These are phyloP conservation scores for Parthenolecanium corni DNA, from an alignment of 2,888 invertebrate genomes.

Conservation along the genomic window DNA sequence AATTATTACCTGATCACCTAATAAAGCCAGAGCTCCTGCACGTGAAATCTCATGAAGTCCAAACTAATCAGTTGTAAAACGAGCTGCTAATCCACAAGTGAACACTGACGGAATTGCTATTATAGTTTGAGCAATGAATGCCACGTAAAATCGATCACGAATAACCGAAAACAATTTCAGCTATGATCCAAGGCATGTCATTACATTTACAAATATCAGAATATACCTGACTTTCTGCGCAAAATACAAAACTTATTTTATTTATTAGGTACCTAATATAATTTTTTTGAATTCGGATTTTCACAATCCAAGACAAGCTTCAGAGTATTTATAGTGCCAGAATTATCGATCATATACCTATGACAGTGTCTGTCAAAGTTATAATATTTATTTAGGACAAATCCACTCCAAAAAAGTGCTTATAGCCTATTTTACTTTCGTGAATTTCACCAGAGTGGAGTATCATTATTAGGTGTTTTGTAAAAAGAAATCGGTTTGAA, in stretches of 20 bases:
- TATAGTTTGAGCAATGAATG: constrained; percentile 79
- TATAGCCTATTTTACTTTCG: too few relatives aligned
- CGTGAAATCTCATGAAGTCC: constrained; percentile 91
- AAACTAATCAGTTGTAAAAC: constrained; percentile 94
- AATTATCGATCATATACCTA: too few relatives aligned
- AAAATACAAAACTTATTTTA: background rate
- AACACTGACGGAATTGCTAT: constrained; percentile 82
- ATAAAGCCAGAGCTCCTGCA: constrained; percentile 94
- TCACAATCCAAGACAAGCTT: too few relatives aligned
- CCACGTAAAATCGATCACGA: constrained; percentile 74
- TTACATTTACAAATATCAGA: constrained; percentile 67
- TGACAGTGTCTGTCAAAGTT: too few relatives aligned
- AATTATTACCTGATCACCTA: constrained; percentile 96
- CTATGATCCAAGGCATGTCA: constrained; percentile 83
- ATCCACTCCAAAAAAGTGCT: too few relatives aligned
- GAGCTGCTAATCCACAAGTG: constrained; percentile 82
- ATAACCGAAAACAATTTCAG: constrained; percentile 77
- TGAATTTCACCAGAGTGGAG: too few relatives aligned
- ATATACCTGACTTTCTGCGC: constrained; percentile 72
- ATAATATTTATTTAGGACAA: too few relatives aligned
- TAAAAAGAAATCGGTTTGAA: too few relatives aligned
- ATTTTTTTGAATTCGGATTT: too few relatives aligned
- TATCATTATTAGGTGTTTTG: too few relatives aligned
- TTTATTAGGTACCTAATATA: too few relatives aligned
- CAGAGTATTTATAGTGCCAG: too few relatives aligned